These are phyloP conservation scores for Novumbra hubbsi DNA, from an alignment of 2,797 vertebrate species.

Conservation along the genomic window DNA sequence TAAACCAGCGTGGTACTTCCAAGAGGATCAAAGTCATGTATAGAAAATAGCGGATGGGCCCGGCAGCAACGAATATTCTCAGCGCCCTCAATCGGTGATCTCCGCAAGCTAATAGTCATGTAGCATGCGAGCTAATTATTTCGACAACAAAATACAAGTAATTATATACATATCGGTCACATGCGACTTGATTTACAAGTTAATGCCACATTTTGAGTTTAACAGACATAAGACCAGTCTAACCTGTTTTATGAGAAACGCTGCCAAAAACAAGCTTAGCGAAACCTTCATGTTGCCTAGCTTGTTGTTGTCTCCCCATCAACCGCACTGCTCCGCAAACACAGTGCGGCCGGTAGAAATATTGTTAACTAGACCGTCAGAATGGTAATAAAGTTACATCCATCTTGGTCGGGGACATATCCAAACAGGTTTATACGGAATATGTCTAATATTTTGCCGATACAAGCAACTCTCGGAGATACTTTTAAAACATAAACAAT, in stretches of 20 bases:
- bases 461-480: no score
- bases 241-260: slow-evolving; percentile 72
- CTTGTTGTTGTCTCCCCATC: slow-evolving; percentile 67
- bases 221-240: slow-evolving; percentile 29
- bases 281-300: slow-evolving; percentile 68
- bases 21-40: no score
- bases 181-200: neutral
- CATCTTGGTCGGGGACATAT: no score
- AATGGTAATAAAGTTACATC: no score
- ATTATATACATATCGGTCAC: neutral
- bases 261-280: slow-evolving; percentile 66
- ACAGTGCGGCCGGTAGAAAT: slow-evolving; percentile 6
- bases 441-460: no score
- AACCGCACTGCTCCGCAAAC: slow-evolving; percentile 30
- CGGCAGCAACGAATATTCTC: slow-evolving; percentile 11
- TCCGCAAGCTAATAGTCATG: slow-evolving; percentile 48
- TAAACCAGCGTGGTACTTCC: no score
- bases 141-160: slow-evolving; percentile 8
- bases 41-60: neutral
- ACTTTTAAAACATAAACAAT: no score
- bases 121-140: slow-evolving; percentile 59
- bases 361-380: no score
- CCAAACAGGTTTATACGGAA: no score
- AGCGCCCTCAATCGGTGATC: slow-evolving; percentile 28
- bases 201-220: neutral